phyloP scores from a whole-genome alignment of 2,113 vertebrate species.

The Hypanus sabinus region DNA sequence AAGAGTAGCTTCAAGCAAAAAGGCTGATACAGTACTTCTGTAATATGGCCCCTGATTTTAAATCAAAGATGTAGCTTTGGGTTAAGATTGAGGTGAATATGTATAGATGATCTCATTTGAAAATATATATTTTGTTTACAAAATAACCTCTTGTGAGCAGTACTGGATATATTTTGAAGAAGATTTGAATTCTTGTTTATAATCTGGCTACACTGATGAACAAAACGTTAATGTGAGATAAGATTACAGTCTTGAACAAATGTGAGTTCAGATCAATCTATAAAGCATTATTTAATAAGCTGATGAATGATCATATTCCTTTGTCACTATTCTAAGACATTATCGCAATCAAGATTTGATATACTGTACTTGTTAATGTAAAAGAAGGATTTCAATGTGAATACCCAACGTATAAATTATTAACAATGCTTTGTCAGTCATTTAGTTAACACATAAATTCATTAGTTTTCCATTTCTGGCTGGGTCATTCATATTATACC shows the following conservation, averaged over 20 bases:
- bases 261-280: background rate
- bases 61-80: background rate
- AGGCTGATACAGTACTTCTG: background rate
- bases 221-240: background rate
- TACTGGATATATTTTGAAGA: background rate
- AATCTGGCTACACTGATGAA: background rate
- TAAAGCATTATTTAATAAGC: background rate
- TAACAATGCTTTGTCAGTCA: background rate
- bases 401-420: background rate
- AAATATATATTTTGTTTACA: background rate
- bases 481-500: background rate
- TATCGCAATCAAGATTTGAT: background rate
- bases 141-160: background rate
- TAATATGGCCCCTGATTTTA: background rate
- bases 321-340: background rate
- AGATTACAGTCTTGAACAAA: background rate
- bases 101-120: background rate
- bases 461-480: background rate
- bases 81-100: background rate
- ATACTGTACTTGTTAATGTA: background rate
- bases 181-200: background rate
- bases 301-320: background rate
- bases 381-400: background rate
- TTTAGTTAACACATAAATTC: background rate
- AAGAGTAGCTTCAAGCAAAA: background rate